Conservation (phyloP, 2,113 vertebrate species). For the Chlorodrepanis virens region DNA sequence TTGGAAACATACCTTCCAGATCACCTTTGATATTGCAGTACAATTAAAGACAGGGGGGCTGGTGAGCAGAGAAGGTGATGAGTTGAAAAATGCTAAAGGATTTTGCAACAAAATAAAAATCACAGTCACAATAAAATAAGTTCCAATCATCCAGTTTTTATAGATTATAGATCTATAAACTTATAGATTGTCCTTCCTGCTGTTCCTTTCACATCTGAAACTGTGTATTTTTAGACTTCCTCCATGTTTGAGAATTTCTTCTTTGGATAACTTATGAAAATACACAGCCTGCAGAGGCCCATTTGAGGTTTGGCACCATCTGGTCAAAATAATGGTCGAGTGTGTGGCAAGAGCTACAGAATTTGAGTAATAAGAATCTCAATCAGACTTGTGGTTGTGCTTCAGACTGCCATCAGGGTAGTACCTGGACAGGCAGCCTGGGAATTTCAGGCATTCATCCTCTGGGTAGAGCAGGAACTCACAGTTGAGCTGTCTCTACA, state of each 20-base stretch:
- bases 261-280: not conserved
- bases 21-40: not conserved
- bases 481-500: no score
- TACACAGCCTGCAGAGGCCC: not conserved
- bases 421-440: not conserved
- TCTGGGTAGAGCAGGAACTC: not conserved
- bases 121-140: not conserved
- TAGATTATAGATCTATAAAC: not conserved
- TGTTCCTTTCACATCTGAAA: not conserved
- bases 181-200: not conserved
- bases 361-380: not conserved
- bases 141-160: not conserved
- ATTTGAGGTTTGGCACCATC: not conserved
- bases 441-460: not conserved
- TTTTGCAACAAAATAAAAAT: conserved; percentile 12
- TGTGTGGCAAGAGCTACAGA: not conserved
- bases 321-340: not conserved
- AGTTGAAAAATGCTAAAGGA: not conserved
- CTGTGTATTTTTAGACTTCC: not conserved
- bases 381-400: not conserved
- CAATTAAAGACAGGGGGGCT: not conserved
- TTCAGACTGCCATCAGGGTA: not conserved
- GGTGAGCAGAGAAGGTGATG: not conserved
- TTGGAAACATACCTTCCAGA: not conserved
- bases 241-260: not conserved